Conservation (phyloP, 2,888 invertebrate genomes). For the Lutraria lutraria region DNA sequence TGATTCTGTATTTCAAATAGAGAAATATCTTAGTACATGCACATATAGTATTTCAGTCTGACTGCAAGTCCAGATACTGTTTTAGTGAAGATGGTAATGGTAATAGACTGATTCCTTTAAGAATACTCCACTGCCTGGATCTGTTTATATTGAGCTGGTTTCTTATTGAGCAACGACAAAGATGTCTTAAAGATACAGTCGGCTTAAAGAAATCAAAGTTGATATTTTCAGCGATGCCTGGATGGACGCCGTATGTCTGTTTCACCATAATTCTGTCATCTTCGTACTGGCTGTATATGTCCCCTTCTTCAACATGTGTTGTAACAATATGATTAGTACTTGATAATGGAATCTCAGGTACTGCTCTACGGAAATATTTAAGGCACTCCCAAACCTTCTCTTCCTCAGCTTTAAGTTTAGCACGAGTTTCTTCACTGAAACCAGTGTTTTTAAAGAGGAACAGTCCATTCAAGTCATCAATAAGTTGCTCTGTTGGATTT, state of each 20-base stretch:
- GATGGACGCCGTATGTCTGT: slow-evolving; percentile 69
- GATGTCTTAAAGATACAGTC: slow-evolving; percentile 66
- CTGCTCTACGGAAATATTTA: slow-evolving; percentile 63
- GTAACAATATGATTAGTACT: slow-evolving; percentile 64
- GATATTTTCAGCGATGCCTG: slow-evolving; percentile 58
- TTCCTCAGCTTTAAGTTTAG: slow-evolving; percentile 66
- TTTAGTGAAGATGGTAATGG: slow-evolving; percentile 70
- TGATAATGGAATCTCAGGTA: slow-evolving; percentile 57
- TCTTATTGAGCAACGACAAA: slow-evolving; percentile 67
- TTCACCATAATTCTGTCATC: slow-evolving; percentile 25
- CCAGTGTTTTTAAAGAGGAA: slow-evolving; percentile 72
- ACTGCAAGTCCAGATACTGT: slow-evolving; percentile 67
- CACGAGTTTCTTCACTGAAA: slow-evolving; percentile 63
- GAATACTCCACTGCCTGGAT: slow-evolving; percentile 52
- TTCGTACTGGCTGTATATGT: background rate
- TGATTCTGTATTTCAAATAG: background rate
- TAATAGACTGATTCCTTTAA: slow-evolving; percentile 58
- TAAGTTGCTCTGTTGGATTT: slow-evolving; percentile 68
- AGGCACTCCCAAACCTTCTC: slow-evolving; percentile 67
- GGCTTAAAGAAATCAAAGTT: slow-evolving; percentile 58
- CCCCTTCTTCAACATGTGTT: slow-evolving; percentile 34
- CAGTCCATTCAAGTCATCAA: slow-evolving; percentile 73
- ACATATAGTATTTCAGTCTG: slow-evolving; percentile 42
- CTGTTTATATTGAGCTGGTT: slow-evolving; percentile 32
- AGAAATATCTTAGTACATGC: background rate